Base-by-base conservation (phyloP, 1,140 invertebrate species). In the Epicauta chinensis region DNA sequence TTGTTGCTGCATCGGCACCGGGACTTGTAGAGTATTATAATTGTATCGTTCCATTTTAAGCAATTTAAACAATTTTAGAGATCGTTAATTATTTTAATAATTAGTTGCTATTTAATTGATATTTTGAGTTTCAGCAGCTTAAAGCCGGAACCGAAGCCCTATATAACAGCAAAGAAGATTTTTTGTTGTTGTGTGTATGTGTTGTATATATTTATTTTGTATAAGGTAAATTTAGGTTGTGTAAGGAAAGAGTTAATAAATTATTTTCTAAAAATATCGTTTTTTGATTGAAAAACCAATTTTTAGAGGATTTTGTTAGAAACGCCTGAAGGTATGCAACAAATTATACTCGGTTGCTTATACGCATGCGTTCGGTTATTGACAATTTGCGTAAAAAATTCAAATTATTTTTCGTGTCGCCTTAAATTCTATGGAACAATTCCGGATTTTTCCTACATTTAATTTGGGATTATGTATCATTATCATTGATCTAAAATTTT, bases 11-110 rank as follows among this genome's bases (percentile, higher is more conserved):
- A 40, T 34, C 49, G 34, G 38, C 17, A 16, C 10, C 36, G 29
- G 46, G 29, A 34, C 43, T 14, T 51, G 53, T 56, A 53, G 44
- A 56, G 58, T 59, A 56, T 56, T 32, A 7, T 46, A 55, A 54
- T 45, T 51, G 53, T 59, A 56, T 59, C 46, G 54, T 59, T 53
- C 53, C 54, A 38, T 45, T 48, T 52, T 31, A 42, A 30, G 30
- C 5, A 50, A 45, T 38, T 38, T 38, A 16, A 31, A 37, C 45
- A 16, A n/a, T n/a, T n/a, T n/a, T 48, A 53, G 42, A 52, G 43
- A 41, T 47, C 36, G 38, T 38, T 48, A 35, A 42, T 16, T 13
- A 13, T 29, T 43, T 48, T 48, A 11, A 39, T 49, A 7, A 34
- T 16, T 38, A 37, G n/a, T 36, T 34, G 30, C 30, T 49, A 49